A percentile compares a stretch with the other conserved stretches of the same genome.
These are phyloP conservation scores for Tyria jacobaeae DNA, from an alignment of 2,888 invertebrate genomes.

Conservation along the genomic window DNA sequence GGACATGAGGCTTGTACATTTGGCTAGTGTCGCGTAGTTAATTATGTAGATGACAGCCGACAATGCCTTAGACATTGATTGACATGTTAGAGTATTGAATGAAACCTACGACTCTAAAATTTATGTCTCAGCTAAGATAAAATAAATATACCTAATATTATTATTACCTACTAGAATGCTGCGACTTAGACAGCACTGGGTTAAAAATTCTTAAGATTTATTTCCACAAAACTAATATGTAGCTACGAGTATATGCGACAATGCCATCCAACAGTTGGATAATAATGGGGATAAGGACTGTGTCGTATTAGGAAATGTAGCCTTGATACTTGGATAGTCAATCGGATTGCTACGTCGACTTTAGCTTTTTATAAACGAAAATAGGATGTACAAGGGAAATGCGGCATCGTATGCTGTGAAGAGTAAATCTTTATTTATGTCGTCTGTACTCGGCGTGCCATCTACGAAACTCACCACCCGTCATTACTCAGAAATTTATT, in stretches of 20 bases:
- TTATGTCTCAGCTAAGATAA: too few relatives aligned
- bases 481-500: constrained; percentile 76
- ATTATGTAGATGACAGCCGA: too few relatives aligned
- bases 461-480: constrained; percentile 60
- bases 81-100: too few relatives aligned
- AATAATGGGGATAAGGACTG: neutral
- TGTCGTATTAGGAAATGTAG: neutral
- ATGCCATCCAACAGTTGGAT: constrained; percentile 14
- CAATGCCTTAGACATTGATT: too few relatives aligned
- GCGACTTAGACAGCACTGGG: too few relatives aligned
- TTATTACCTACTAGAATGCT: too few relatives aligned
- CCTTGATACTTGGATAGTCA: constrained; percentile 31
- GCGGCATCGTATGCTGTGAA: constrained; percentile 44
- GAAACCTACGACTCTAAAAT: too few relatives aligned
- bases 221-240: neutral
- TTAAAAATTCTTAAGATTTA: too few relatives aligned
- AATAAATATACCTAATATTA: too few relatives aligned
- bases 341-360: constrained; percentile 32
- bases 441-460: constrained; percentile 49
- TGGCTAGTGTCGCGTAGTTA: neutral
- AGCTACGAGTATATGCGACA: constrained; percentile 27
- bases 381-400: constrained; percentile 25
- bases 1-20: neutral
- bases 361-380: constrained; percentile 29
- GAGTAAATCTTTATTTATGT: constrained; percentile 69